Evolutionary conservation across 2,888 invertebrate species (phyloP).

Genomic region (Lottia scabra): DNA sequence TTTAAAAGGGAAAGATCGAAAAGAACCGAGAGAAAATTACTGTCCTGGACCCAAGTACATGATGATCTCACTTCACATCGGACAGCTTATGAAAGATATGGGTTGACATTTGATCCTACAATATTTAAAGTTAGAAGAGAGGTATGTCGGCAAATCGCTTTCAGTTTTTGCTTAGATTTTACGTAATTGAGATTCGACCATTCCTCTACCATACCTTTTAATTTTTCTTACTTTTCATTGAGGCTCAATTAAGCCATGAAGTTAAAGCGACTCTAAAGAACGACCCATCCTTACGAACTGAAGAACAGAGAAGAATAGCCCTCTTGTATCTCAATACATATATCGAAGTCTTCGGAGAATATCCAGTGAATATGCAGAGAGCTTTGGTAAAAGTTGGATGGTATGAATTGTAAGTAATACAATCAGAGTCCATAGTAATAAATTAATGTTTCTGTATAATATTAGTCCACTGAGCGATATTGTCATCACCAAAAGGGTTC

Average conservation of each 20-base stretch:
- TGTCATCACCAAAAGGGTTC: too few relatives aligned
- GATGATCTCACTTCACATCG: conserved; percentile 50
- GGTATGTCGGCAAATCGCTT: conserved; percentile 33
- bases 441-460: too few relatives aligned
- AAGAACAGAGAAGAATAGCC: conserved; percentile 58
- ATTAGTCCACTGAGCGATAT: too few relatives aligned
- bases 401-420: conserved; percentile 63
- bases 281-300: conserved; percentile 55
- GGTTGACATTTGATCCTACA: conserved; percentile 58
- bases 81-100: conserved; percentile 50
- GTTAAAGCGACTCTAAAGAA: conserved; percentile 58
- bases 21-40: conserved; percentile 24
- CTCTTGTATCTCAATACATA: conserved; percentile 58
- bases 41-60: conserved; percentile 56
- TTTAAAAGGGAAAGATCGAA: conserved; percentile 1
- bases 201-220: too few relatives aligned
- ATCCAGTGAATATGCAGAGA: conserved; percentile 64
- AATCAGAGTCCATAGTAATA: too few relatives aligned
- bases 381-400: conserved; percentile 62
- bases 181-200: too few relatives aligned
- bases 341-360: conserved; percentile 65
- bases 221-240: not conserved
- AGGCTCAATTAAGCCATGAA: conserved; percentile 58
- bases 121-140: conserved; percentile 57
- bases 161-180: too few relatives aligned